These are phyloP conservation scores for Anthonomus grandis DNA, from an alignment of 1,140 invertebrate species.

Conservation along the genomic window DNA sequence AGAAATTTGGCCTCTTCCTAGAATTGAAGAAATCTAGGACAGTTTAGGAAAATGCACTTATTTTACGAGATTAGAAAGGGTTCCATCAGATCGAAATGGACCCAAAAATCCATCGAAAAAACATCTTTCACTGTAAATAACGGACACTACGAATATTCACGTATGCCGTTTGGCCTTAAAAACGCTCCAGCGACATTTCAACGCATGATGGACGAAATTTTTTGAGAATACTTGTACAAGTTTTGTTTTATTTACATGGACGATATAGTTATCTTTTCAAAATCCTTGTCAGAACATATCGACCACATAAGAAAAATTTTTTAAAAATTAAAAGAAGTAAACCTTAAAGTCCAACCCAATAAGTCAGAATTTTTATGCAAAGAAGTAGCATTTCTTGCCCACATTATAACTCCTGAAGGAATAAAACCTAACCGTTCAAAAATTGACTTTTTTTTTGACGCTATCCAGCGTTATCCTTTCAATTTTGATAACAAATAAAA, in stretches of 20 bases:
- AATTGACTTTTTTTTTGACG: too few relatives aligned
- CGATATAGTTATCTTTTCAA: slow-evolving; percentile 37
- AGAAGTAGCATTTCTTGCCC: slow-evolving; percentile 23
- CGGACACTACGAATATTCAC: slow-evolving; percentile 45
- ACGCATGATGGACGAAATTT: slow-evolving; percentile 44
- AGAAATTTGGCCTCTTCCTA: slow-evolving; percentile 55
- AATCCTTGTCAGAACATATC: slow-evolving; percentile 33
- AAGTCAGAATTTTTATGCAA: slow-evolving; percentile 2
- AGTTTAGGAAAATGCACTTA: slow-evolving; percentile 48
- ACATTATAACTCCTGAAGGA: slow-evolving; percentile 18
- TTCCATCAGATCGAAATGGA: slow-evolving; percentile 52
- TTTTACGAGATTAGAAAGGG: slow-evolving; percentile 50
- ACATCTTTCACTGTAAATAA: slow-evolving; percentile 49
- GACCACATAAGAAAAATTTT: slow-evolving; percentile 29
- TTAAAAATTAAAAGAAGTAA: slow-evolving; percentile 20
- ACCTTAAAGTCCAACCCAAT: slow-evolving; percentile 9
- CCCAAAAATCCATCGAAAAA: slow-evolving; percentile 42
- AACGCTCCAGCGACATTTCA: slow-evolving; percentile 51
- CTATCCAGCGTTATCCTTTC: slow-evolving; percentile 16
- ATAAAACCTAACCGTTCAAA: slow-evolving; percentile 22
- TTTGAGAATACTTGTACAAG: slow-evolving; percentile 33
- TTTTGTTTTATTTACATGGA: slow-evolving; percentile 43
- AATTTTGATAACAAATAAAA: background rate
- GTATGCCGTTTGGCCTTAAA: slow-evolving; percentile 50
- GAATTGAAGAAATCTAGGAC: slow-evolving; percentile 52